phyloP scores from a whole-genome alignment of 2,797 vertebrate genomes.

The Knipowitschia caucasica region DNA sequence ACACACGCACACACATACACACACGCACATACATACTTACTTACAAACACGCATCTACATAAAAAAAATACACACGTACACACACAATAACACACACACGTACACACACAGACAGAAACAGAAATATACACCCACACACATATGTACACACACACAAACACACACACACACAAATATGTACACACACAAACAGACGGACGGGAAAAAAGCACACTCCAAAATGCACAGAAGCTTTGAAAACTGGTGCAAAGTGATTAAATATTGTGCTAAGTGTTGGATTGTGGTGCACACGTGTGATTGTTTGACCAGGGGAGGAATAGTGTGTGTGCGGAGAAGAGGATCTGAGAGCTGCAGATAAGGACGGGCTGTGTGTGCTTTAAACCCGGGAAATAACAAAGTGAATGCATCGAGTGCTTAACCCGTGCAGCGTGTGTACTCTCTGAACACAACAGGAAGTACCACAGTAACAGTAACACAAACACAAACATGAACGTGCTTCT shows the following conservation, averaged over 20 bases:
- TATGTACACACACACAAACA: conserved; percentile 60
- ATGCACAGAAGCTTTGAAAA: conserved; percentile 41
- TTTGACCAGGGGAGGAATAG: conserved; percentile 42
- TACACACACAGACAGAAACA: conserved; percentile 59
- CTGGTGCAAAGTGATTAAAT: conserved; percentile 46
- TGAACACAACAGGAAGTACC: background rate
- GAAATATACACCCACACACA: conserved; percentile 65
- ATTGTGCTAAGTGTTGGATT: conserved; percentile 34
- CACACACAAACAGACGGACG: conserved; percentile 13
- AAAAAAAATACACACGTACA: conserved; percentile 59
- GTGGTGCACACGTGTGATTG: conserved; percentile 38
- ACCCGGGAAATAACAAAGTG: conserved; percentile 16
- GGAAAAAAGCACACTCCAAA: conserved; percentile 26
- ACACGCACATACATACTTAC: conserved; percentile 57
- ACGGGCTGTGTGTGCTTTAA: conserved; percentile 32
- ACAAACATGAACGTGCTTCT: background rate
- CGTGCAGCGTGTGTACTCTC: background rate
- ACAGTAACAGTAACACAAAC: background rate
- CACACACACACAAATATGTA: too few species aligned
- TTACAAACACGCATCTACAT: too few species aligned
- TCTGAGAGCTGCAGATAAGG: conserved; percentile 40
- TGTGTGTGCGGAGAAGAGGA: conserved; percentile 18
- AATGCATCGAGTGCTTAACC: conserved; percentile 23
- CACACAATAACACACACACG: conserved; percentile 58
- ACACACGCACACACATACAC: conserved; percentile 59